Evolutionary conservation across 2,113 vertebrate species (phyloP), one percentile per base, ranked within the genome.

Genomic region (Aptenodytes forsteri): DNA sequence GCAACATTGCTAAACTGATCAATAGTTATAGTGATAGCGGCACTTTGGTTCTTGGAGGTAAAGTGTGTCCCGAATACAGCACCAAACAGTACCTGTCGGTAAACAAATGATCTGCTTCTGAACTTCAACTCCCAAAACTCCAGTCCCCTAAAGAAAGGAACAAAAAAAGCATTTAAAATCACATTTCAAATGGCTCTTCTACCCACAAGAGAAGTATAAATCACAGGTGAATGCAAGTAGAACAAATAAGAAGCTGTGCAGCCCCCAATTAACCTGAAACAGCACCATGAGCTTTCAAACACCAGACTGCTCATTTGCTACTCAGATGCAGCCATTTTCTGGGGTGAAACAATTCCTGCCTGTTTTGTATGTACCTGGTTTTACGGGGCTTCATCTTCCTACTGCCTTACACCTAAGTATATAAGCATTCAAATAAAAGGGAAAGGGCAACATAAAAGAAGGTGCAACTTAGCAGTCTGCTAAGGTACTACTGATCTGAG

Each of bases 121-220:
- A 99, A 99, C 30, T 98, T 98, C 93, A 99, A 25, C 90, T 98
- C 99, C 99, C 98, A 99, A 66, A 99, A 98, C 46, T 91, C 97
- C 73, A 99, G 58, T 7, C 96, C 92, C 88, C 99, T 99, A 96
- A 52, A 96, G 87, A 92, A 69, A 83, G 29, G 34, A 54, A 86
- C 11, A 66, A 30, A 21, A 32, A 36, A 40, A n/a, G 7, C 5
- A 9, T 61, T 91, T 38, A 59, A 89, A 83, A 38, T 44, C 50
- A 32, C 52, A 69, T 81, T 90, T 80, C 44, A 44, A 25, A 19
- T 1, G 1, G 22, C 62, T 83, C 26, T 71, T 70, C n/a, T 11
- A 13, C 34, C 16, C 49, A 20, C 15, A 17, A 34, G 26, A 42
- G 52, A 18, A 38, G 5, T 4, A 8, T 2, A 55, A 58, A 17